Evolutionary conservation across 2,888 invertebrate genomes (phyloP), one percentile per base, ranked within the genome.

Genomic region (Cosmorhoe ocellata): DNA sequence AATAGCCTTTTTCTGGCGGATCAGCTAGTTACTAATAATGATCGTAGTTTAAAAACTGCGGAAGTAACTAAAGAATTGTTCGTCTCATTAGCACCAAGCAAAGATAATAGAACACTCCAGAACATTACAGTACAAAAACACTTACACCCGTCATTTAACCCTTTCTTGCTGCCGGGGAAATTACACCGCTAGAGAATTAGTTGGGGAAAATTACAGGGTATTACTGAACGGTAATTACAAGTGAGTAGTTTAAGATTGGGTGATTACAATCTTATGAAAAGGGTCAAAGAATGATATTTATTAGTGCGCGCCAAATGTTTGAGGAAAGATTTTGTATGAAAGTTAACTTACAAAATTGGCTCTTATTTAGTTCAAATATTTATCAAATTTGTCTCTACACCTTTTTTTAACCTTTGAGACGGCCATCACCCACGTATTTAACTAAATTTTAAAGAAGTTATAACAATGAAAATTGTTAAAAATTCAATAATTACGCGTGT

Each of bases 161-260:
- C 52, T 43, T 52, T 47, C 47, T 52, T 52, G 31, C 47, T 26
- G 4, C 18, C 18, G 18, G 24, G 32, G 31, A 12, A 50, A 50
- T 34, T 50, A 40, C 36, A 37, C 18, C 30, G 39, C 11, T 14
- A 32, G 27, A 24, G 32, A 38, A 38, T 43, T 38, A 33, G 18
- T 31, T 30, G 44, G 39, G 39, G 46, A 14, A n/a, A 51, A 51
- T 52, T 48, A 48, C 48, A 32, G 48, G 48, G 53, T 53, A 36
- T 40, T 47, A 36, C 28, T 52, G 40, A 44, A 48, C 52, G 39
- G 38, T 39, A 39, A 44, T 41, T 44, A 51, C 9, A 9, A 39
- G 32, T 22, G 10, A 53, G 43, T 26, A 33, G 37, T 34, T 38
- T 28, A 18, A 39, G 47, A 53, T 46, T 42, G 24, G 32, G 18